A percentile compares a stretch with the other conserved stretches of the same genome.
phyloP scores from a whole-genome alignment of 1,140 invertebrate species.

The Drosophila setifemur region DNA sequence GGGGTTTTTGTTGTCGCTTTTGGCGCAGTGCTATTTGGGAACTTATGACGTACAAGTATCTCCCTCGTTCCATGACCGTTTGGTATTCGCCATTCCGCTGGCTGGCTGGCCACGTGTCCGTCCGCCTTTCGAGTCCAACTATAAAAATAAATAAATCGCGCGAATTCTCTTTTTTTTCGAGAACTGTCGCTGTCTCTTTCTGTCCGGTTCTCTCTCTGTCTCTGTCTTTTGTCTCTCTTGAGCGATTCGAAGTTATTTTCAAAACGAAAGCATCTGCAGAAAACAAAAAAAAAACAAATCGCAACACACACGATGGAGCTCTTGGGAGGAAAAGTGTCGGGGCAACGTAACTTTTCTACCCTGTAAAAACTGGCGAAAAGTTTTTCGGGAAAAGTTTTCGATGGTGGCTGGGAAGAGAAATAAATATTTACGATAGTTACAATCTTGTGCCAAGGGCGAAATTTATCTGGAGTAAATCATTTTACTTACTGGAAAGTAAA shows the following conservation, averaged over 20 bases:
- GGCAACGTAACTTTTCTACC: slow-evolving; percentile 12
- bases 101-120: slow-evolving; percentile 43
- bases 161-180: not conserved
- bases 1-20: not conserved
- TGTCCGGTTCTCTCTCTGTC: not conserved
- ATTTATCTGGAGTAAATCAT: too few relatives aligned
- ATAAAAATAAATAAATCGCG: slow-evolving; percentile 70
- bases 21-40: slow-evolving; percentile 1
- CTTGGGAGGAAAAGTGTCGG: not conserved
- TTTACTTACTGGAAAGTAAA: not conserved
- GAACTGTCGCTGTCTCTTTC: not conserved
- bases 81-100: slow-evolving; percentile 39
- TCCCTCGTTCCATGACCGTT: slow-evolving; percentile 12
- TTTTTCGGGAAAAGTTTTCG: not conserved
- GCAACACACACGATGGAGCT: slow-evolving; percentile 27
- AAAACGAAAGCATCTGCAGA: slow-evolving; percentile 71
- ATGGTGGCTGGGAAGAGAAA: not conserved
- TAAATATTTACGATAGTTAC: not conserved
- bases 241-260: slow-evolving; percentile 69
- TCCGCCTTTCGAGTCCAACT: slow-evolving; percentile 43
- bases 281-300: slow-evolving; percentile 24
- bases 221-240: not conserved
- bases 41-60: slow-evolving; percentile 34
- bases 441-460: not conserved
- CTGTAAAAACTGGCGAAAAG: not conserved